Conservation (phyloP, 2,888 invertebrate genomes). For the Sphinx pinastri region DNA sequence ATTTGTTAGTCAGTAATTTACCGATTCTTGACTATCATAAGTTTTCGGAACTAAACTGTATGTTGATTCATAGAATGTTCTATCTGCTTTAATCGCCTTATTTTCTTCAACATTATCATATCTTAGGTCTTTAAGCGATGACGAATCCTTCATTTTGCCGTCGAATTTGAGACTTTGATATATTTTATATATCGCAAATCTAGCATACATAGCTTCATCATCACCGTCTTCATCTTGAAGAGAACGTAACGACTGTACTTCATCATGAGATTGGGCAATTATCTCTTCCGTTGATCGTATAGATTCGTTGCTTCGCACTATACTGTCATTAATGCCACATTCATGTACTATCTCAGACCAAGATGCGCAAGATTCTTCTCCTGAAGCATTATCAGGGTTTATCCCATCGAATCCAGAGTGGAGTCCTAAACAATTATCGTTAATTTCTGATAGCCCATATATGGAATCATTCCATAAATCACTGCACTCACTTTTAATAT, state of each 20-base stretch:
- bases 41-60: conserved; percentile 64
- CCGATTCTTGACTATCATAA: conserved; percentile 56
- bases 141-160: conserved; percentile 65
- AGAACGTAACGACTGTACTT: conserved; percentile 49
- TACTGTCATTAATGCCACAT: conserved; percentile 54
- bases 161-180: conserved; percentile 60
- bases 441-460: conserved; percentile 65
- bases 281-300: conserved; percentile 51
- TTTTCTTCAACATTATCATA: conserved; percentile 43
- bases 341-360: conserved; percentile 69
- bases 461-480: conserved; percentile 73
- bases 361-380: conserved; percentile 48
- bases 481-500: conserved; percentile 45
- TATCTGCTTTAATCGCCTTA: conserved; percentile 42
- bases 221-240: conserved; percentile 49
- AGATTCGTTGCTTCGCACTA: conserved; percentile 52
- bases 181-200: conserved; percentile 71
- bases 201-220: conserved; percentile 59
- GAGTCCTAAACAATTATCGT: conserved; percentile 26
- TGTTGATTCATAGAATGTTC: conserved; percentile 51
- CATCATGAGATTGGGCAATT: conserved; percentile 58
- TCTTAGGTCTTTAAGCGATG: conserved; percentile 64
- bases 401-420: conserved; percentile 30
- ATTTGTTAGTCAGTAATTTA: conserved; percentile 48
- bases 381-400: conserved; percentile 31